phyloP scores from a whole-genome alignment of 2,888 invertebrate species.

The Oscheius myriophilus region DNA sequence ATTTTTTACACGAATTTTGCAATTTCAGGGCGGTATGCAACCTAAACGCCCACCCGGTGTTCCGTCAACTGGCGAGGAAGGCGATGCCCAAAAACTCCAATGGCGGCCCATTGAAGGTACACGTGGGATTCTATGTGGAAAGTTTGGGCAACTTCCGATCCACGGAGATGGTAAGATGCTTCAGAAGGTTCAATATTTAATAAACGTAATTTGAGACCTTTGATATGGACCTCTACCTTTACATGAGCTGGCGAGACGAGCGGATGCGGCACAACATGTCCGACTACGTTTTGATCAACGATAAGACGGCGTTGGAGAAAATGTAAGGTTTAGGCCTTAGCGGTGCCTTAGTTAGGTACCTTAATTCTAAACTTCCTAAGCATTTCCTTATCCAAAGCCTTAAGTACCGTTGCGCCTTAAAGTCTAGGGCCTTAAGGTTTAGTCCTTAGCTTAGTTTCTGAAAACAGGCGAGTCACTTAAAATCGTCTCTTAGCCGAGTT shows the following conservation, averaged over 20 bases:
- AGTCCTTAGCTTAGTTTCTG: too few relatives aligned
- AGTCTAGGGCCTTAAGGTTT: too few relatives aligned
- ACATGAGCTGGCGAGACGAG: slow-evolving; percentile 62
- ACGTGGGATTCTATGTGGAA: slow-evolving; percentile 62
- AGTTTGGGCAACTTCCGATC: slow-evolving; percentile 60
- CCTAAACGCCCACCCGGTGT: slow-evolving; percentile 12
- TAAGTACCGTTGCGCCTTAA: too few relatives aligned
- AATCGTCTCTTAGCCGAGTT: too few relatives aligned
- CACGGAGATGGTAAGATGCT: slow-evolving; percentile 56
- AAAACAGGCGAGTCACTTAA: too few relatives aligned
- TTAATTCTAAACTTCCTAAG: too few relatives aligned
- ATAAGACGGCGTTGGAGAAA: slow-evolving; percentile 54
- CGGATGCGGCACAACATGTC: slow-evolving; percentile 51
- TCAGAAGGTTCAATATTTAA: background rate
- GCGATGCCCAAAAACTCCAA: slow-evolving; percentile 44
- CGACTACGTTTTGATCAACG: slow-evolving; percentile 57
- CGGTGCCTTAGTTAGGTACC: too few relatives aligned
- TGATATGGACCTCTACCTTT: slow-evolving; percentile 65
- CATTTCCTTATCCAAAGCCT: too few relatives aligned
- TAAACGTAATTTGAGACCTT: slow-evolving; percentile 50
- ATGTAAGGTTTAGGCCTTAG: slow-evolving; percentile 26
- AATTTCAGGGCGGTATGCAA: too few relatives aligned
- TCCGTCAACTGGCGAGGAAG: slow-evolving; percentile 28
- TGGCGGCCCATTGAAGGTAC: slow-evolving; percentile 41
- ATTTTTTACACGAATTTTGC: too few relatives aligned